Base-by-base conservation (phyloP, 2,797 vertebrate genomes). In the Bovichtus variegatus region DNA sequence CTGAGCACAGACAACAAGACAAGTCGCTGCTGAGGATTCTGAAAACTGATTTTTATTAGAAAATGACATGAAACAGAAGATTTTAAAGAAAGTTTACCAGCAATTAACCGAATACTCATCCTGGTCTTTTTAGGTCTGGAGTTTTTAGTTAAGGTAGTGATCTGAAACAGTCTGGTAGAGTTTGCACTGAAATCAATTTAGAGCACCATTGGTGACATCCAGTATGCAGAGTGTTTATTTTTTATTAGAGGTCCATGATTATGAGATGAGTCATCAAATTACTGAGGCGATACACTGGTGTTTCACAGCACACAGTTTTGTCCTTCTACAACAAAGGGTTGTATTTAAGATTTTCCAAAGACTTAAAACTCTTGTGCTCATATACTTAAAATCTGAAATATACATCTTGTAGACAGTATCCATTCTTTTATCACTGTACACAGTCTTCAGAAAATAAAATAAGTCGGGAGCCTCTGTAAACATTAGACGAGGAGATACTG, bases 21-120 rank as follows among this genome's bases (percentile, higher is more conserved):
- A 18, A 76, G 36, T 69, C 53, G 60, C 71, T 54, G 54, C 31
- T 73, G 61, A 75, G 29, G 66, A 78, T 86, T 71, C 61, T 84
- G 72, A 82, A 86, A 88, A 90, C 27, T 5, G 19, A 43, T 76
- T 80, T 76, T 34, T 54, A 90, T 92, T 90, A 91, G 82, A 93
- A 92, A 93, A 93, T 70, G 36, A 83, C 66, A 84, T 7, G 40
- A 84, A 70, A 85, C 64, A 63, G 57, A 74, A 76, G 70, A 84
- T 80, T 75, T 34, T 59, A 82, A 83, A 87, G 66, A 83, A 69
- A 61, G 50, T 85, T 55, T 50, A 76, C 69, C 31, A 9, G 78
- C 81, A 71, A 68, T 46, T 75, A 62, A 76, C 46, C 73, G 23
- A 81, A 73, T 46, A 73, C n/a, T 78, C 44, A 23, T 76, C 59